phyloP scores from a whole-genome alignment of 1,140 invertebrate species.

The Brachystomella parvula region DNA sequence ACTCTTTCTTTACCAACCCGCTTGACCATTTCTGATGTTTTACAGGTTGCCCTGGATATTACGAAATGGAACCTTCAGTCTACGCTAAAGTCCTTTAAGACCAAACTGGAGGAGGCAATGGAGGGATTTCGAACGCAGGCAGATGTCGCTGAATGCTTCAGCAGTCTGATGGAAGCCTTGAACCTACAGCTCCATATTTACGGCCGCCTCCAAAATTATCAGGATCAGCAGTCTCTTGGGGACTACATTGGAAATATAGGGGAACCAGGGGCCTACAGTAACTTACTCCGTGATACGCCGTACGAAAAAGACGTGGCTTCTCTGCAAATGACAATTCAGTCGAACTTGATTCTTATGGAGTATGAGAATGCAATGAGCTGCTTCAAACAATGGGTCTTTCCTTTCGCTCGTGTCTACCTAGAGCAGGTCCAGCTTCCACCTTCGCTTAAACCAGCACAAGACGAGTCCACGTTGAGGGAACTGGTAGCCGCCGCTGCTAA shows the following conservation, averaged over 20 bases:
- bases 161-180: background rate
- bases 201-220: background rate
- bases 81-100: background rate
- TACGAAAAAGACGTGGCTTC: background rate
- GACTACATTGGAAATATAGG: background rate
- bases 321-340: background rate
- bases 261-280: background rate
- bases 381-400: background rate
- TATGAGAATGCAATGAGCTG: background rate
- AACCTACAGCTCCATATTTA: background rate
- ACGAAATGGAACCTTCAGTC: background rate
- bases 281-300: background rate
- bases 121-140: background rate
- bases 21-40: too few relatives aligned
- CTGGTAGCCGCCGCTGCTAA: background rate
- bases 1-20: too few relatives aligned
- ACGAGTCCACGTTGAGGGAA: background rate
- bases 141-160: background rate
- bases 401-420: background rate
- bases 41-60: background rate
- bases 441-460: background rate
- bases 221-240: background rate
- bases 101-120: background rate
- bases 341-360: background rate
- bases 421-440: background rate